Evolutionary conservation across 1,140 invertebrate genomes (phyloP).

Genomic region (Lanistes nyassanus): DNA sequence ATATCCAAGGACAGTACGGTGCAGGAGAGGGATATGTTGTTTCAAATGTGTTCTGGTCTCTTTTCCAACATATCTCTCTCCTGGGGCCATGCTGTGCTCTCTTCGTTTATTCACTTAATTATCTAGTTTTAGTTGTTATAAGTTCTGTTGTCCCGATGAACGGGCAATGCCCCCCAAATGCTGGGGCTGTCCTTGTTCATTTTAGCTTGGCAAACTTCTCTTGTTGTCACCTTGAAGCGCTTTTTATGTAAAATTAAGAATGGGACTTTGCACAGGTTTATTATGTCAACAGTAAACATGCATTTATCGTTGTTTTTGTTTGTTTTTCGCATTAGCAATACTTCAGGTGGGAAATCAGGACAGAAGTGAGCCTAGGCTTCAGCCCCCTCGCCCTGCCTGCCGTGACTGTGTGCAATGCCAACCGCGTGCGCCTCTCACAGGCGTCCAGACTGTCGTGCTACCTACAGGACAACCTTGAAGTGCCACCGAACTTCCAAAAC

Average conservation of each 20-base stretch:
- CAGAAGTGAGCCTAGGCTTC: constrained; percentile 5
- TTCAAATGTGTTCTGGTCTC: too few relatives aligned
- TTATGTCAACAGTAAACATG: not conserved
- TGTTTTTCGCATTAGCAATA: not conserved
- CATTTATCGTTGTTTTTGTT: not conserved
- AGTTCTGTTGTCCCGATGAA: too few relatives aligned
- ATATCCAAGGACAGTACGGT: too few relatives aligned
- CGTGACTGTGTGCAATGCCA: constrained; percentile 19
- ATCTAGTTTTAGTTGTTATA: too few relatives aligned
- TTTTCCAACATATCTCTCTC: too few relatives aligned
- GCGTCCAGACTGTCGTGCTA: constrained; percentile 11
- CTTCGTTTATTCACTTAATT: too few relatives aligned
- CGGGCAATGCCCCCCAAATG: not conserved
- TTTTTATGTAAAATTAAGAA: not conserved
- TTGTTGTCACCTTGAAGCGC: not conserved
- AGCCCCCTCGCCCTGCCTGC: constrained; percentile 15
- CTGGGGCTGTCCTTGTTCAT: not conserved
- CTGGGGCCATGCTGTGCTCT: too few relatives aligned
- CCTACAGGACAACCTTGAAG: not conserved
- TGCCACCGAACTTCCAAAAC: not conserved
- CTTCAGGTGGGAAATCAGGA: not conserved
- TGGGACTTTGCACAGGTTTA: too few relatives aligned
- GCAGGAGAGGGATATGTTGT: too few relatives aligned
- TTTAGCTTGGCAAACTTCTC: not conserved
- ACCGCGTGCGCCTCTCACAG: not conserved